These are phyloP conservation scores for Philonicus albiceps DNA, from an alignment of 2,888 invertebrate genomes.

Conservation along the genomic window DNA sequence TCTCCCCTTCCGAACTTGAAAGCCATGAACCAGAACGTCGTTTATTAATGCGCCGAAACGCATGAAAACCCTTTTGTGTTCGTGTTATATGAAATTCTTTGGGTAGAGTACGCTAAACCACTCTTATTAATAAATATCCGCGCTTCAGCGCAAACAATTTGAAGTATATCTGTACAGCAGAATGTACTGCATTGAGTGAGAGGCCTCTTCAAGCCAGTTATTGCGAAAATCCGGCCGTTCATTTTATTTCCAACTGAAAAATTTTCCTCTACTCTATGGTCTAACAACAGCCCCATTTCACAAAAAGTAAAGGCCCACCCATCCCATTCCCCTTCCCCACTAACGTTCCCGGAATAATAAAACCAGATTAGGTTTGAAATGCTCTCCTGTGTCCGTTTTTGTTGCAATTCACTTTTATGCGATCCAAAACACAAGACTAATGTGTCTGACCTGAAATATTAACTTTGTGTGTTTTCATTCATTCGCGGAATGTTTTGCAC, in stretches of 20 bases:
- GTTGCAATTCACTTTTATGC: not conserved
- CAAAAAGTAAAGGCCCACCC: too few relatives aligned
- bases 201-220: not conserved
- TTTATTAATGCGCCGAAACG: not conserved
- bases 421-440: not conserved
- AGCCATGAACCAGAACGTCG: not conserved
- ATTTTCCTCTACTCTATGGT: not conserved
- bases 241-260: not conserved
- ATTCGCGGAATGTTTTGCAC: not conserved
- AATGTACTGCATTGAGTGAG: not conserved
- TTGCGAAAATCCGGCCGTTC: not conserved
- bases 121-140: not conserved
- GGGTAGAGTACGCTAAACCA: not conserved
- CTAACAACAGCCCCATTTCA: not conserved
- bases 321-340: too few relatives aligned
- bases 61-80: not conserved
- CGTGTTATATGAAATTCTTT: not conserved
- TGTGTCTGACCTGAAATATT: not conserved
- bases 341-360: not conserved
- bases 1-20: not conserved
- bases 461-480: not conserved
- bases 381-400: not conserved
- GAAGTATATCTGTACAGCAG: not conserved
- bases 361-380: not conserved
- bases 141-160: not conserved